A percentile compares a stretch with the other conserved stretches of the same genome.
These are phyloP conservation scores for Temnothorax nylanderi DNA, from an alignment of 1,140 invertebrate genomes.

Conservation along the genomic window DNA sequence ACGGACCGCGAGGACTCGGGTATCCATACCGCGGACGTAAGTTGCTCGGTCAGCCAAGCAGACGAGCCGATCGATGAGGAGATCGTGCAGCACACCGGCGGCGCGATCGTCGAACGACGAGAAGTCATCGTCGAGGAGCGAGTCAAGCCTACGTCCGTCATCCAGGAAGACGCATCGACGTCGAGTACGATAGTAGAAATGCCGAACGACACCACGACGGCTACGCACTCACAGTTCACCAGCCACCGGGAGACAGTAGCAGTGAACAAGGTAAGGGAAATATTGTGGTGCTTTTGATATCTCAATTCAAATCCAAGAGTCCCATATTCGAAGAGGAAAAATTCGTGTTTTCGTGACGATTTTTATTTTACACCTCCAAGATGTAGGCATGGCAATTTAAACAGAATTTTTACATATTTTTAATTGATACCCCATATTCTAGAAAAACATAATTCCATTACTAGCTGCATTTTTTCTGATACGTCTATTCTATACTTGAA, in stretches of 20 bases:
- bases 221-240: constrained; percentile 58
- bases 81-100: constrained; percentile 68
- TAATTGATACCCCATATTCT: neutral
- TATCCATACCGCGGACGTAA: constrained; percentile 92
- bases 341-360: neutral
- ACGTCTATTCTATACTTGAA: neutral
- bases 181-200: neutral
- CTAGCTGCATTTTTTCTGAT: neutral
- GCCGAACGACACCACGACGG: constrained; percentile 49
- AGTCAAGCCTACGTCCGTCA: neutral
- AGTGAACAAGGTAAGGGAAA: constrained; percentile 78
- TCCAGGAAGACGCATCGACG: constrained; percentile 10
- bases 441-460: neutral
- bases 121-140: constrained; percentile 56
- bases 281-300: neutral
- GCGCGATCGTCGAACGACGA: constrained; percentile 75
- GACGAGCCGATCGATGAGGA: constrained; percentile 87
- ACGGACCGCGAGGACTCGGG: constrained; percentile 93
- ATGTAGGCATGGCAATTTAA: neutral
- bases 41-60: constrained; percentile 90
- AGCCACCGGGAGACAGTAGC: constrained; percentile 76
- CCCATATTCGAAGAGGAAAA: neutral
- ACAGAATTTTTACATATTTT: neutral
- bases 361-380: neutral
- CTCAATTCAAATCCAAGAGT: neutral